Conservation (phyloP, 2,797 vertebrate genomes). For the Arremon brunneinucha region DNA sequence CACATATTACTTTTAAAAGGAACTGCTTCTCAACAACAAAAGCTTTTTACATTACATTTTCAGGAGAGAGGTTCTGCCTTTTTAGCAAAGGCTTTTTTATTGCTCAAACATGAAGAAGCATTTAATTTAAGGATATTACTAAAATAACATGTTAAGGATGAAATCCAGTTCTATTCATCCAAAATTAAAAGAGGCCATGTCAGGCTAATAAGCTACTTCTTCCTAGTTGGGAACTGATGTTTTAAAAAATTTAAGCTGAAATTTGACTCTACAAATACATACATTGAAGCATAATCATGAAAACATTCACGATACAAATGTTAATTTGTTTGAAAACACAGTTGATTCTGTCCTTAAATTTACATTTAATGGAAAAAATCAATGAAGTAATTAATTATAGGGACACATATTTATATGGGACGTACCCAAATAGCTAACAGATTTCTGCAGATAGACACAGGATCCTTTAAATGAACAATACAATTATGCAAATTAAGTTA, state of each 20-base stretch:
- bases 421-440: neutral
- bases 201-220: neutral
- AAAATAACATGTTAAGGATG: neutral
- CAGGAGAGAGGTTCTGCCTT: neutral
- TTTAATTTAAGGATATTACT: neutral
- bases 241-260: neutral
- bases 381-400: neutral
- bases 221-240: neutral
- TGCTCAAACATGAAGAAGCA: neutral
- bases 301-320: neutral
- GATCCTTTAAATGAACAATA: neutral
- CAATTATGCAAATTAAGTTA: neutral
- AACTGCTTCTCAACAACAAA: neutral
- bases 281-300: neutral
- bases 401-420: neutral
- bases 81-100: neutral
- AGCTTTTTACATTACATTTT: neutral
- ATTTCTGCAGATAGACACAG: neutral
- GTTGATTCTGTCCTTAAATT: neutral
- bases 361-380: neutral
- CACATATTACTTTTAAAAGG: neutral
- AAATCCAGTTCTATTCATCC: neutral
- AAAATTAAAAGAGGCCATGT: neutral
- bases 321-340: neutral
- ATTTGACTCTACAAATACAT: neutral